Conservation (phyloP, 2,113 vertebrate genomes). For the Strigops habroptila region DNA sequence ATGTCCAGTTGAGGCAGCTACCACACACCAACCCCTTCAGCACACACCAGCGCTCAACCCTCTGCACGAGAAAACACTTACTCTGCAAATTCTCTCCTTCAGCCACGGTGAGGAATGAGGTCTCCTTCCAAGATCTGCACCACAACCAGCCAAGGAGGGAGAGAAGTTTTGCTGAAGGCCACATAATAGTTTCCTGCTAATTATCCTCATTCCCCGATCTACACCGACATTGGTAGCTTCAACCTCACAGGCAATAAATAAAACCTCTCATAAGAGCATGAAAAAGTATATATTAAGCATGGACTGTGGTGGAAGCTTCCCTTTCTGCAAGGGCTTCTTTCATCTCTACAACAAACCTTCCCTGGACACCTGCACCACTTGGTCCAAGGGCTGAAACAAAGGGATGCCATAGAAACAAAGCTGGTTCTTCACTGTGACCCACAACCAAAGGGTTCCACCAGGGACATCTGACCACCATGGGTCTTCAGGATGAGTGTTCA, state of each 20-base stretch:
- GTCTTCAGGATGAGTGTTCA: neutral
- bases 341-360: neutral
- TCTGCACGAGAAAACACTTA: fast-evolving
- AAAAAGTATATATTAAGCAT: neutral
- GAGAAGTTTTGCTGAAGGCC: neutral
- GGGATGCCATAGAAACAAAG: neutral
- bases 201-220: neutral
- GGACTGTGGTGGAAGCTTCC: too few species aligned
- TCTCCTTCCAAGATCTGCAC: neutral
- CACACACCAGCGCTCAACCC: neutral
- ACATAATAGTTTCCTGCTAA: neutral
- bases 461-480: neutral
- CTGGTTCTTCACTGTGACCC: neutral
- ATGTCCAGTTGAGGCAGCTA: neutral
- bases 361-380: neutral
- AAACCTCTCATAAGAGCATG: neutral
- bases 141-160: neutral
- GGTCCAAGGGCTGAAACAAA: neutral
- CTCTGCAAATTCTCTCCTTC: neutral
- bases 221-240: neutral
- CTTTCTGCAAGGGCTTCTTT: neutral
- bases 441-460: neutral
- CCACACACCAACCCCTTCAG: neutral
- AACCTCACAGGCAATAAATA: neutral
- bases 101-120: neutral